phyloP scores from a whole-genome alignment of 1,140 invertebrate genomes.

The Calephelis virginiensis region DNA sequence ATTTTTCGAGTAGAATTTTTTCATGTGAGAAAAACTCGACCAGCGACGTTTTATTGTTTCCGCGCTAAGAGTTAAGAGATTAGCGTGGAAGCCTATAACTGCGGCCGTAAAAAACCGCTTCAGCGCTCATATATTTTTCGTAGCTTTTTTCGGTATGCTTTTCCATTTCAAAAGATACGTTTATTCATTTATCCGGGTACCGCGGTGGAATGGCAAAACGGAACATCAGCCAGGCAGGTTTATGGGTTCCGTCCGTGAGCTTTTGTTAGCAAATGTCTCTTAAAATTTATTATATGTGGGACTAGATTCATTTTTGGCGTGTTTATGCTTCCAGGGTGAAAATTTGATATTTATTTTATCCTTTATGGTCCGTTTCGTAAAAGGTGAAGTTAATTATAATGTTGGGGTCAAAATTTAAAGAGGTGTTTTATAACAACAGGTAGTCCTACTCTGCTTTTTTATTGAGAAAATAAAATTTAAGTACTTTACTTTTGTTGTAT shows the following conservation, averaged over 20 bases:
- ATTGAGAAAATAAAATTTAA: too few species aligned
- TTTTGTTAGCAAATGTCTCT: slow-evolving; percentile 41
- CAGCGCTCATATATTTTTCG: slow-evolving; percentile 46
- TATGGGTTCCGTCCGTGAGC: slow-evolving; percentile 41
- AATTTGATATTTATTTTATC: slow-evolving; percentile 18
- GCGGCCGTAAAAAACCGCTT: slow-evolving; percentile 47
- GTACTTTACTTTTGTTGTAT: too few species aligned
- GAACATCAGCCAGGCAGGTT: slow-evolving; percentile 38
- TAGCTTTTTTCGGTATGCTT: slow-evolving; percentile 49
- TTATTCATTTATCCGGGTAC: slow-evolving; percentile 48
- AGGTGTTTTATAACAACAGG: not conserved
- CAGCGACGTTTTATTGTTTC: slow-evolving; percentile 53
- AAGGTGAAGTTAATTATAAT: slow-evolving; percentile 4
- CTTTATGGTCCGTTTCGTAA: slow-evolving; percentile 5
- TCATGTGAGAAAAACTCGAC: slow-evolving; percentile 35
- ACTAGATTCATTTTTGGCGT: slow-evolving; percentile 28
- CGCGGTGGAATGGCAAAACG: slow-evolving; percentile 26
- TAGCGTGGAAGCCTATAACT: slow-evolving; percentile 53
- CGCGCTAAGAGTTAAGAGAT: slow-evolving; percentile 58
- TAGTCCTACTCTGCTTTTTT: too few species aligned
- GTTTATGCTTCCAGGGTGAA: slow-evolving; percentile 24
- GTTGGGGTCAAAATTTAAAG: not conserved
- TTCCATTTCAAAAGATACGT: slow-evolving; percentile 55
- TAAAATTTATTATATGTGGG: slow-evolving; percentile 33
- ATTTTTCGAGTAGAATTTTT: slow-evolving; percentile 35